A percentile compares a stretch with the other conserved stretches of the same genome.
phyloP scores from a whole-genome alignment of 2,113 vertebrate species.

The Dasyornis broadbenti region DNA sequence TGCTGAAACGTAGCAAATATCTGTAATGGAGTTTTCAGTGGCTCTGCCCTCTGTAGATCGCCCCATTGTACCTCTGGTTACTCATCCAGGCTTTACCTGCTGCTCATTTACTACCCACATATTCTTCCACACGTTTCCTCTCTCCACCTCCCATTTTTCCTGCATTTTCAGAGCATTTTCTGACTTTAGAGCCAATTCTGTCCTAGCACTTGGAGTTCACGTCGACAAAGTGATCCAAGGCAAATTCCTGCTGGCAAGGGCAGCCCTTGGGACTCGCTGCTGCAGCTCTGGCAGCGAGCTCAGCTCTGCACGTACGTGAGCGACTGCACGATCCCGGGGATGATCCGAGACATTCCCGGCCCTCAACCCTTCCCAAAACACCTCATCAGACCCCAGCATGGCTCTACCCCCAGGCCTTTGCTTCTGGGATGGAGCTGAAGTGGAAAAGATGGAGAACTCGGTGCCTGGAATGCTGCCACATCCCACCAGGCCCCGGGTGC shows the following conservation, averaged over 20 bases:
- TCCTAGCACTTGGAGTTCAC: not conserved
- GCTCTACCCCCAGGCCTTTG: not conserved
- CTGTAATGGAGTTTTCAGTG: not conserved
- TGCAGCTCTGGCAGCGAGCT: not conserved
- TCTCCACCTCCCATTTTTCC: not conserved
- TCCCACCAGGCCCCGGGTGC: not conserved
- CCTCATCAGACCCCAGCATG: not conserved
- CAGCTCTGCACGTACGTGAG: not conserved
- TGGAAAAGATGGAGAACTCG: not conserved
- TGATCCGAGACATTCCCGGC: not conserved
- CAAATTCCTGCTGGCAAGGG: not conserved
- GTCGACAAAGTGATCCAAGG: rapidly evolving
- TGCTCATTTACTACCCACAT: not conserved
- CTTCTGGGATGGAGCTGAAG: not conserved
- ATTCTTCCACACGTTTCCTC: not conserved
- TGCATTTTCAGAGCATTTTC: not conserved
- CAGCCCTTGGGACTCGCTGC: not conserved
- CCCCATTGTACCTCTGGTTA: not conserved
- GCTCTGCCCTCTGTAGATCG: not conserved
- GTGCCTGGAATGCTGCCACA: not conserved
- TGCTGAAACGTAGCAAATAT: not conserved
- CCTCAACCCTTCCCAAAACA: not conserved
- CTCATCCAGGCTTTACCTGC: not conserved
- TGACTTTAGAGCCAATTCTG: not conserved
- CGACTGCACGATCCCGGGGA: not conserved